Conservation (phyloP, 2,797 vertebrate genomes). For the Neosilurus mollespiculum region DNA sequence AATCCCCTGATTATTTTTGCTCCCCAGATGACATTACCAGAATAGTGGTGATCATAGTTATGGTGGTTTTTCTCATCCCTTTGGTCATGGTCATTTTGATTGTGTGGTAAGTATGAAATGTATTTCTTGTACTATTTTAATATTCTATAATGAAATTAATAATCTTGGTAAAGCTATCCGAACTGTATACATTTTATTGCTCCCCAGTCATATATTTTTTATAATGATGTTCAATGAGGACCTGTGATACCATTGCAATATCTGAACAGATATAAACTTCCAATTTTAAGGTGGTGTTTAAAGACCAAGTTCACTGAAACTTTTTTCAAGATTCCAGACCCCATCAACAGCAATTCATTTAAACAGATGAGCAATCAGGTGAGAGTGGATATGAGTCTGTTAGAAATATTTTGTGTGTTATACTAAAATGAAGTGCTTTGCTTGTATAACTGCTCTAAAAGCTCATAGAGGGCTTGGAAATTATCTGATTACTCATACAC, state of each 20-base stretch:
- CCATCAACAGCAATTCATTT: slow-evolving; percentile 71
- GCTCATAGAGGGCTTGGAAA: background rate
- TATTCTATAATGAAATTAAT: background rate
- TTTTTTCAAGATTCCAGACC: slow-evolving; percentile 70
- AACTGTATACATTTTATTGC: background rate
- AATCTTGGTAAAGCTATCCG: background rate
- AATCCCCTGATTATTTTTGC: background rate
- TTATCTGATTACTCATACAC: too few species aligned
- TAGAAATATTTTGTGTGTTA: background rate
- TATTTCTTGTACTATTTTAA: background rate
- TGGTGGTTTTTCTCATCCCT: background rate
- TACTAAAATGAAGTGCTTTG: background rate
- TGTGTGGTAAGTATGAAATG: slow-evolving; percentile 8
- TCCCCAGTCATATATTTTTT: background rate
- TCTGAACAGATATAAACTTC: slow-evolving; percentile 12
- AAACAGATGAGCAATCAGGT: slow-evolving; percentile 65
- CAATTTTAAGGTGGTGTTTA: background rate
- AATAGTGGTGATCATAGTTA: background rate
- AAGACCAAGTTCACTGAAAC: background rate
- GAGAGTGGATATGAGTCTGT: slow-evolving; percentile 32
- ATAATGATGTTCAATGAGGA: background rate
- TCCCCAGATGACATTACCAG: background rate
- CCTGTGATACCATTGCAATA: background rate
- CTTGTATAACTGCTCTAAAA: background rate
- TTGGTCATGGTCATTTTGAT: background rate